Percentiles rank a stretch among this genome's conserved stretches.
These are phyloP conservation scores for Epizoanthus stellaris DNA, from an alignment of 92 coral and sea anemone species.

Conservation along the genomic window DNA sequence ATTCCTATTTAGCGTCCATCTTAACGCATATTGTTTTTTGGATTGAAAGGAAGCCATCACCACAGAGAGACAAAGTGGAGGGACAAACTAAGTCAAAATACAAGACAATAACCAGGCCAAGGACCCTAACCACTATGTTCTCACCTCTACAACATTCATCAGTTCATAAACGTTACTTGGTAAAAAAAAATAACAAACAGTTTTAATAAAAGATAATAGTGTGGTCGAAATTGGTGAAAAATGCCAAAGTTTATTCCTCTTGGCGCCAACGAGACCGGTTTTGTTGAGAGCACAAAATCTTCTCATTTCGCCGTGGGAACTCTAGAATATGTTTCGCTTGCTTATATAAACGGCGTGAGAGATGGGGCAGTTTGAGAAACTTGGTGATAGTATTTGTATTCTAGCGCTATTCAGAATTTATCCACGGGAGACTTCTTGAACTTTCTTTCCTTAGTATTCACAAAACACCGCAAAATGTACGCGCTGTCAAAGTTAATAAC, in stretches of 20 bases:
- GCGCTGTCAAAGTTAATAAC: conserved; percentile 8
- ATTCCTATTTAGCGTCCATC: too few species aligned
- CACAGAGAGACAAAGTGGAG: too few species aligned
- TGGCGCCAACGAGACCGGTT: conserved; percentile 7
- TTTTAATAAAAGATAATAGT: too few species aligned
- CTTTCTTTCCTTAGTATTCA: background rate
- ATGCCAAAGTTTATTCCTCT: background rate
- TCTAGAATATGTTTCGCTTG: conserved; percentile 3
- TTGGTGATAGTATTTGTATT: background rate
- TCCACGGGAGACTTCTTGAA: conserved; percentile 1
- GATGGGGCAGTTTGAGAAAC: background rate
- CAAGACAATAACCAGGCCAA: too few species aligned
- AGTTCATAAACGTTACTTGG: too few species aligned
- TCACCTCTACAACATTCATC: too few species aligned
- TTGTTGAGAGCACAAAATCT: background rate
- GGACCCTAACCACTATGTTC: too few species aligned
- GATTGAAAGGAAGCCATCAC: too few species aligned
- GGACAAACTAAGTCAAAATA: too few species aligned
- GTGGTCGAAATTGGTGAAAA: background rate
- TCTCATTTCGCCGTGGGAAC: conserved; percentile 29
- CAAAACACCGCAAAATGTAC: conserved; percentile 15
- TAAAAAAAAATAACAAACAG: too few species aligned
- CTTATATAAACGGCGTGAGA: background rate
- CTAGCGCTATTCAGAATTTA: background rate
- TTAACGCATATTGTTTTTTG: too few species aligned